Base-by-base conservation (phyloP, 2,797 vertebrate species). In the Petrocephalus sullivani region DNA sequence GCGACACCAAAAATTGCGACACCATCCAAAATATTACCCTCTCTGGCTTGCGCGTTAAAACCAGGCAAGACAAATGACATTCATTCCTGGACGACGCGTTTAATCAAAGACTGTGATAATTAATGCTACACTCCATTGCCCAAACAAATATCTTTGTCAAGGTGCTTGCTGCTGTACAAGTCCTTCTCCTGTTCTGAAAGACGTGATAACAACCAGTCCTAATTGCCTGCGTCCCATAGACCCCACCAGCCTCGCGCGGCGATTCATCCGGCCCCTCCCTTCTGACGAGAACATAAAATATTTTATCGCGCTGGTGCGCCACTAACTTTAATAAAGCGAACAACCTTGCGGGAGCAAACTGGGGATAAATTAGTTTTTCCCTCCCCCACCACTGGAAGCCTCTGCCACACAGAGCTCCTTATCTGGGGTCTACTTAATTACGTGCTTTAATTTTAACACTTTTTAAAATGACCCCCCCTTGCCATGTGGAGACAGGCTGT, bases 391-490 rank as follows among this genome's bases (percentile, higher is more conserved):
- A 93, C 93, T 94, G 93, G 94, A 93, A 93, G 94, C 93, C 94
- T 94, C 94, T 95, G 94, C 94, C 95, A 94, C 93, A 94, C 95
- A 96, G 96, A 96, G 95, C 94, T 96, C 95, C 97, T 98, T 98
- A 98, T 97, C 96, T 96, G 95, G 94, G 95, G 94, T 96, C 96
- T 95, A 96, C 95, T 97, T 98, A 99, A 99, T 98, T 99, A 97
- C 95, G 95, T 97, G 94, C 96, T 98, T 98, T 97, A 97, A 97
- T 98, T 98, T 97, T 95, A 96, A 95, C 95, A 96, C 96, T 97
- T 96, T 96, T 94, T 93, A 94, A 96, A 98, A 97, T 97, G 96
- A 97, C 96, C 96, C 95, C 61, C 71, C 71, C 94, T 96, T 93
- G 93, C 96, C 94, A 96, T 91, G 60, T 96, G 90, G 93, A 96